Percentiles rank a stretch among this genome's conserved stretches.
Evolutionary conservation across 2,888 invertebrate species (phyloP).

Genomic region (Ochropleura leucogaster): DNA sequence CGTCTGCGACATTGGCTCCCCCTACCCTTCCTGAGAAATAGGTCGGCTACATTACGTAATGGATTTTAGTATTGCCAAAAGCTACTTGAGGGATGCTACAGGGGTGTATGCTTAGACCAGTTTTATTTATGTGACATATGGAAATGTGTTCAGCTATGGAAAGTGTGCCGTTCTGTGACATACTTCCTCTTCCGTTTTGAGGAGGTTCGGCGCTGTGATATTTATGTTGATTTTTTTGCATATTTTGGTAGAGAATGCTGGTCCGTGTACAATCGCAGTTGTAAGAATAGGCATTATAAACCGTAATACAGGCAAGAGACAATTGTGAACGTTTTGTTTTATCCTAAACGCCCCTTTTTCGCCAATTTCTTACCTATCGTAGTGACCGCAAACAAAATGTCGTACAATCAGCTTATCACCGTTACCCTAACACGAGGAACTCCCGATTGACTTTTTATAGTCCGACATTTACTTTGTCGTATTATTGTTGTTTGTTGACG

Average conservation of each 20-base stretch:
- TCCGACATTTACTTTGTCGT: constrained; percentile 70
- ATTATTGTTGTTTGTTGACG: constrained; percentile 73
- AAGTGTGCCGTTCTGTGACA: constrained; percentile 29
- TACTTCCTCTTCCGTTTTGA: constrained; percentile 11
- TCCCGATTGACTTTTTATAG: constrained; percentile 68
- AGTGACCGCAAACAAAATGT: constrained; percentile 55
- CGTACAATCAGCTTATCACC: constrained; percentile 50
- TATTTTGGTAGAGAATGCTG: neutral
- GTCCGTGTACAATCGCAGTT: neutral
- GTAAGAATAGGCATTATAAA: neutral
- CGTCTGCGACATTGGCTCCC: constrained; percentile 69
- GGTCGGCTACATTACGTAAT: constrained; percentile 81
- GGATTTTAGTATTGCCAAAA: constrained; percentile 72
- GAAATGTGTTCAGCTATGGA: constrained; percentile 45
- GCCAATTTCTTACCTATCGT: constrained; percentile 17
- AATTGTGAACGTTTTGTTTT: neutral
- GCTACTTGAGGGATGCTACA: constrained; percentile 66
- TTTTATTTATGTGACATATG: constrained; percentile 65
- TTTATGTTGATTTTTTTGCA: constrained; percentile 7
- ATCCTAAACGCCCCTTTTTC: neutral
- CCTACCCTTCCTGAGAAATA: constrained; percentile 70
- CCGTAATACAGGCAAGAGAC: neutral
- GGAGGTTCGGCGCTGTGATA: constrained; percentile 5
- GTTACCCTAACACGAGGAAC: constrained; percentile 53
- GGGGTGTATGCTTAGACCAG: constrained; percentile 62